Base-by-base conservation (phyloP, 2,113 vertebrate species). In the Piaya cayana region DNA sequence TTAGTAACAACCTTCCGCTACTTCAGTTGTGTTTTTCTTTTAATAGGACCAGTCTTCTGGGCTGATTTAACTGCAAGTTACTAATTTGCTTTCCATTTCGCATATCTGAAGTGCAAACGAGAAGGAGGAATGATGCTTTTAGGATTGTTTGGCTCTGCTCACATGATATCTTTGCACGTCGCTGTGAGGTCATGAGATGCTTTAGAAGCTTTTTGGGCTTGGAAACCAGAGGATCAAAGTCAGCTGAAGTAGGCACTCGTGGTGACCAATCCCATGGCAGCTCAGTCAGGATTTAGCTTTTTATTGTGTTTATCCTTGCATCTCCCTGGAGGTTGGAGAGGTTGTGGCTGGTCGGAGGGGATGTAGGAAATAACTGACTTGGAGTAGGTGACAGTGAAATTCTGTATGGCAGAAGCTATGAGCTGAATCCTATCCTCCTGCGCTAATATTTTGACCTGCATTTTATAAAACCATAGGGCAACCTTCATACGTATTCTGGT, bases 1-100 rank as follows among this genome's bases (percentile, higher is more conserved):
- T 95, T 77, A 67, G 90, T 81, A 77, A 94, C 90, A 75, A 50
- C 81, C 67, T 55, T 80, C 59, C 77, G 82, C 71, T 53, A 39
- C 55, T 94, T 82, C 56, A 60, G 76, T 42, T 79, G 17, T 47
- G 18, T 20, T 88, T 69, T 49, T 25, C 32, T 74, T 81, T 65
- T 43, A 55, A 15, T 45, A 77, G 39, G 74, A 60, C 50, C 21
- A 5, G 2, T 32, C 15, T 75, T 72, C 34, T 56, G 26, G 37
- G 12, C 42, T 87, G 21, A 16, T 63, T 70, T 59, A 29, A 27
- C 76, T 78, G 78, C 39, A 70, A 29, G n/a, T 68, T 22, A 12
- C 36, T 65, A 8, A 27, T 91, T 45, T 69, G 83, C 34, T 90
- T 80, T 77, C 43, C 14, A 16, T 12, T 47, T 75, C n/a, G 22